phyloP scores from a whole-genome alignment of 1,140 invertebrate species.

The Hetaerina americana region DNA sequence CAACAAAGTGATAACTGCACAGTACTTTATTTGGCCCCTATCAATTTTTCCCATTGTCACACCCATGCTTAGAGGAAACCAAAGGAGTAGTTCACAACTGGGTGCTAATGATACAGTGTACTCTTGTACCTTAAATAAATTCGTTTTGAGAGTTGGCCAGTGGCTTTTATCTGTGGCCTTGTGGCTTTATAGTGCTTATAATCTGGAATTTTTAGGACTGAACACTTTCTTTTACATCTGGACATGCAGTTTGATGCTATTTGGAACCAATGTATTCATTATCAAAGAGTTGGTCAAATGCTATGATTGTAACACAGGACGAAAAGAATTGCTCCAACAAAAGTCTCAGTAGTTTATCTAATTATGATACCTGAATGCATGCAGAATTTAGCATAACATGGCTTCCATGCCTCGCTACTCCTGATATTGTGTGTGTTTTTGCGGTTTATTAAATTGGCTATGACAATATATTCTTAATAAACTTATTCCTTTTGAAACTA shows the following conservation, averaged over 20 bases:
- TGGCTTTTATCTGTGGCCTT: conserved; percentile 57
- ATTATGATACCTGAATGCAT: too few relatives aligned
- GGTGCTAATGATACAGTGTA: conserved; percentile 31
- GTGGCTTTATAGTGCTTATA: conserved; percentile 89
- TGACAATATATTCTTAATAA: too few relatives aligned
- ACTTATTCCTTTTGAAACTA: too few relatives aligned
- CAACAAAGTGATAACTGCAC: conserved; percentile 93
- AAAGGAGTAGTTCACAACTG: not conserved
- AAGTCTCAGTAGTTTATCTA: too few relatives aligned
- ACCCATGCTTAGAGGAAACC: conserved; percentile 24
- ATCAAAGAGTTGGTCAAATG: conserved; percentile 38
- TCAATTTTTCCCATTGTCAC: conserved; percentile 68
- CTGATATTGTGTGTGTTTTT: too few relatives aligned
- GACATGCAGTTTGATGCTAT: conserved; percentile 63
- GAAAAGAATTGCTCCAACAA: too few relatives aligned
- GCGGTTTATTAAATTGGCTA: too few relatives aligned
- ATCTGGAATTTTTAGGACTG: conserved; percentile 74
- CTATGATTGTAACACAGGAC: not conserved
- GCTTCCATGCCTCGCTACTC: too few relatives aligned
- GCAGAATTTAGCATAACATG: too few relatives aligned
- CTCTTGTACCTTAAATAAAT: too few relatives aligned
- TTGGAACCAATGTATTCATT: conserved; percentile 59
- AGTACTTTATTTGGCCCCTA: conserved; percentile 97
- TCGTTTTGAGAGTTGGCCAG: conserved; percentile 52
- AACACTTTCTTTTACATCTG: conserved; percentile 73